These are phyloP conservation scores for Limnephilus marmoratus DNA, from an alignment of 2,888 invertebrate species.

Conservation along the genomic window DNA sequence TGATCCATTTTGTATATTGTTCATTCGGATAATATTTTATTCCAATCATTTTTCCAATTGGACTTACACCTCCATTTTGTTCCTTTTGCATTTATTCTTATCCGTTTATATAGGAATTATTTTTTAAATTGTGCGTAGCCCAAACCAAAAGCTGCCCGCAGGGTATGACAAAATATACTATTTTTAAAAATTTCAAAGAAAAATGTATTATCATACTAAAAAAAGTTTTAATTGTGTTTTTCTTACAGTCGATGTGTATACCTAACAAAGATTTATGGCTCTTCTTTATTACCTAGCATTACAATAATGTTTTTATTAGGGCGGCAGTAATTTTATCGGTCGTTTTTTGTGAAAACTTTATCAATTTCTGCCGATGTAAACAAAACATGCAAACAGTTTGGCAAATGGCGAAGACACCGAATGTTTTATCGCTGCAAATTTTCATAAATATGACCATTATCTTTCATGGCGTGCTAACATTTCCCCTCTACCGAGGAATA, in stretches of 20 bases:
- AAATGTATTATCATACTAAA: background rate
- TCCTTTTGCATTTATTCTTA: no score
- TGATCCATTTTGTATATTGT: no score
- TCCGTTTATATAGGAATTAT: no score
- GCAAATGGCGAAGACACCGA: conserved; percentile 13
- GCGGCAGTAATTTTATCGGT: background rate
- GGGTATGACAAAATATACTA: no score
- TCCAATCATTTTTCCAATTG: no score
- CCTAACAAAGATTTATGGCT: background rate
- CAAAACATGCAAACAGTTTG: background rate
- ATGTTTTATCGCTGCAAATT: conserved; percentile 23
- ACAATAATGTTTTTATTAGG: background rate
- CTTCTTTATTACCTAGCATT: background rate
- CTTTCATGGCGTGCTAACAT: background rate
- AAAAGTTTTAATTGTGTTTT: background rate
- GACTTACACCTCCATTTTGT: no score
- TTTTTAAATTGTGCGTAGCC: no score
- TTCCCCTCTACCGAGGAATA: conserved; percentile 15
- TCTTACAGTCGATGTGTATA: background rate
- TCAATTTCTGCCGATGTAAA: conserved; percentile 5
- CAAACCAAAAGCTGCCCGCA: no score
- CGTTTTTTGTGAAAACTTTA: conserved; percentile 20
- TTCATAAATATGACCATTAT: conserved; percentile 27
- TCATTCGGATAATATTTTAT: no score
- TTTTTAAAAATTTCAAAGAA: no score